Percentiles rank a stretch among this genome's conserved stretches.
These are phyloP conservation scores for Mesocentrotus franciscanus DNA, from an alignment of 53 echinoderm and acorn worm species.

Conservation along the genomic window DNA sequence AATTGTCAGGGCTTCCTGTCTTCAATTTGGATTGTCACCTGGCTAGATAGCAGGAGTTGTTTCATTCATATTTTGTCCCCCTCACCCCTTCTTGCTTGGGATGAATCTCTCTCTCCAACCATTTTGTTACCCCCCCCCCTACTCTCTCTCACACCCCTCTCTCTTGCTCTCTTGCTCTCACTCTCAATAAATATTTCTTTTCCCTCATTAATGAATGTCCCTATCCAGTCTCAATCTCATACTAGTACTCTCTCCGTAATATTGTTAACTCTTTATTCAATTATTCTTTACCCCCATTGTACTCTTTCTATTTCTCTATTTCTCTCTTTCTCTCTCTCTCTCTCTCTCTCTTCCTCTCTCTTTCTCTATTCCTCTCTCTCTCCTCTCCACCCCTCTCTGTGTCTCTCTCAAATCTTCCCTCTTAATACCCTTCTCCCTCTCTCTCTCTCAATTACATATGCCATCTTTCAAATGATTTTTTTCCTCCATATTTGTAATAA, in stretches of 20 bases:
- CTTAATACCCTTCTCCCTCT: too few relatives aligned
- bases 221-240: too few relatives aligned
- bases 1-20: slow-evolving; percentile 24
- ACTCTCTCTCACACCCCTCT: not conserved
- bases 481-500: too few relatives aligned
- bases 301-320: not conserved
- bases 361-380: not conserved
- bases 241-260: too few relatives aligned
- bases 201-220: too few relatives aligned
- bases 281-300: too few relatives aligned
- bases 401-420: too few relatives aligned
- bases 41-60: not conserved
- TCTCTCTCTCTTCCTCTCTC: not conserved
- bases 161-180: not conserved
- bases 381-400: not conserved
- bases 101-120: too few relatives aligned
- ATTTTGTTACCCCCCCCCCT: not conserved
- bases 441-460: too few relatives aligned
- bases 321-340: not conserved
- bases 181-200: not conserved
- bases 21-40: slow-evolving; percentile 28
- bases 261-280: too few relatives aligned
- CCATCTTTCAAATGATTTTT: too few relatives aligned
- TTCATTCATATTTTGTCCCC: not conserved
- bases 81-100: not conserved